Evolutionary conservation across 2,797 vertebrate genomes (phyloP).

Genomic region (Clarias platycephalus): DNA sequence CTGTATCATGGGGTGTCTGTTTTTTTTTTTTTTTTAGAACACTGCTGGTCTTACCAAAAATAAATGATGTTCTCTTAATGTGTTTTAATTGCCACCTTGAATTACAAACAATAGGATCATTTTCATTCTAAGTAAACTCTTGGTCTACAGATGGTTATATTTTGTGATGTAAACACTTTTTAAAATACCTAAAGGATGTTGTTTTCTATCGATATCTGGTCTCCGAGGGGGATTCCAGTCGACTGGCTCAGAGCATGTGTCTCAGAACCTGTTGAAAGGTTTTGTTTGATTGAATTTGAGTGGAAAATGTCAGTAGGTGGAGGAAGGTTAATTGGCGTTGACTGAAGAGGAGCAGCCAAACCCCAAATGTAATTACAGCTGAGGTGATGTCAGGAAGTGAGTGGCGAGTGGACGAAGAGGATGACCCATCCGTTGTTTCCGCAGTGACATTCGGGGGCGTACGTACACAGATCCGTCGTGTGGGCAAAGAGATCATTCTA

Average conservation of each 20-base stretch:
- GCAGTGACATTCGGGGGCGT: conserved; percentile 29
- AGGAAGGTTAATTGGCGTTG: conserved; percentile 72
- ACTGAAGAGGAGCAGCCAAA: conserved; percentile 63
- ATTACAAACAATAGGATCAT: background rate
- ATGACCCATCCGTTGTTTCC: conserved; percentile 38
- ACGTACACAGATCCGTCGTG: background rate
- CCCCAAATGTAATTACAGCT: conserved; percentile 69
- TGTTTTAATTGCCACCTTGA: background rate
- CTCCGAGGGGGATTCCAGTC: background rate
- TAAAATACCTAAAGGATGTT: background rate
- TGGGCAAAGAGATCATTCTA: conserved; percentile 9
- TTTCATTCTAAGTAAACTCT: background rate
- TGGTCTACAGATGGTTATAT: background rate
- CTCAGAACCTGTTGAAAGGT: conserved; percentile 26
- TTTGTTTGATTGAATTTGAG: conserved; percentile 50
- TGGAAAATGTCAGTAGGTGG: conserved; percentile 70
- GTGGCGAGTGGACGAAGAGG: conserved; percentile 36
- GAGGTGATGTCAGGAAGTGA: conserved; percentile 59
- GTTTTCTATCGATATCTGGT: background rate
- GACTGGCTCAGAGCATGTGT: conserved; percentile 9
- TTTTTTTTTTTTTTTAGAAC: background rate
- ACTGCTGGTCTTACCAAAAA: background rate
- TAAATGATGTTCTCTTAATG: background rate
- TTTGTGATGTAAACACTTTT: background rate
- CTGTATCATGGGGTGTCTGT: background rate